Conservation (phyloP, 2,888 invertebrate genomes). For the Cyclophora punctaria region DNA sequence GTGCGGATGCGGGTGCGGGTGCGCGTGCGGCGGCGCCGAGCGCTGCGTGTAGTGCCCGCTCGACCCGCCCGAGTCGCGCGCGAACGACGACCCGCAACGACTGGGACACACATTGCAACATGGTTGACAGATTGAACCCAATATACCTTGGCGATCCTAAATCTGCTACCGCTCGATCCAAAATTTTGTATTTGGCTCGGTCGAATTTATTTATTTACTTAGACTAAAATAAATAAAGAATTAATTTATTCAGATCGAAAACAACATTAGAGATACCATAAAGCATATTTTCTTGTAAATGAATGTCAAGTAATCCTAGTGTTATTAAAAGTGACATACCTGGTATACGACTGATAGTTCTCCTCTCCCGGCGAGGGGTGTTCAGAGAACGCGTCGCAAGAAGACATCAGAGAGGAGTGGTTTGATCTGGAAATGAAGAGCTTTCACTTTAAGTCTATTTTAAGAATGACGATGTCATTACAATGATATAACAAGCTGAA, state of each 20-base stretch:
- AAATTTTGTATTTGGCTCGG: not conserved
- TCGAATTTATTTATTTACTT: no score
- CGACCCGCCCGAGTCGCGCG: slow-evolving; percentile 87
- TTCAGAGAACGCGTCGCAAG: slow-evolving; percentile 67
- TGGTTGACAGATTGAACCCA: no score
- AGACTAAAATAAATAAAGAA: no score
- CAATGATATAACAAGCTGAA: no score
- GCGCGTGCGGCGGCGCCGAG: slow-evolving; percentile 80
- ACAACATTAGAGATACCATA: no score
- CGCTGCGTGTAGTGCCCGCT: slow-evolving; percentile 89
- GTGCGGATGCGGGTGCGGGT: slow-evolving; percentile 40
- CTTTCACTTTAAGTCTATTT: not conserved
- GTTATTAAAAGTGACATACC: slow-evolving; percentile 28
- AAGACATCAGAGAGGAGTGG: slow-evolving; percentile 66
- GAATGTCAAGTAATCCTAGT: no score
- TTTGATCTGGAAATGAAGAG: slow-evolving; percentile 46
- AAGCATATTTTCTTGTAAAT: no score
- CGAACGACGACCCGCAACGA: slow-evolving; percentile 77
- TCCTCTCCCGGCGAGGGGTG: slow-evolving; percentile 69
- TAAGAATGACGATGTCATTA: no score
- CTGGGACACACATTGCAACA: slow-evolving; percentile 19
- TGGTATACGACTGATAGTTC: slow-evolving; percentile 67
- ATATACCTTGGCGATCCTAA: no score
- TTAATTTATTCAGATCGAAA: no score
- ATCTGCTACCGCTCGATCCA: no score